These are phyloP conservation scores for Pantherophis alleghaniensis DNA, from an alignment of 2,797 vertebrate genomes.

Conservation along the genomic window DNA sequence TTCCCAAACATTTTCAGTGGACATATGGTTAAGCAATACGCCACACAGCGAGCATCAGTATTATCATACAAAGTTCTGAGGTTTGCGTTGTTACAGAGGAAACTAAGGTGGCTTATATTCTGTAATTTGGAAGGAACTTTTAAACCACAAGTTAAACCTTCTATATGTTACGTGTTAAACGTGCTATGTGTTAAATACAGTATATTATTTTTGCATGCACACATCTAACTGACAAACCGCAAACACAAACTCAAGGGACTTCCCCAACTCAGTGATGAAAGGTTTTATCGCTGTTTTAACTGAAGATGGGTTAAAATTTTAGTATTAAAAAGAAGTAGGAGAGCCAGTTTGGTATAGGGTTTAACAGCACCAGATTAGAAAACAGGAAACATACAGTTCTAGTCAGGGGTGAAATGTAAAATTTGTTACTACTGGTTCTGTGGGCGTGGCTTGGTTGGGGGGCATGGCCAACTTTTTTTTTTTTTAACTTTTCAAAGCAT, in stretches of 20 bases:
- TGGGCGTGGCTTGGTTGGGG: too few relatives aligned
- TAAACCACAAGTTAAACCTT: not conserved
- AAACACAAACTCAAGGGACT: not conserved
- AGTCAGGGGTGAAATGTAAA: too few relatives aligned
- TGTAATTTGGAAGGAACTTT: not conserved
- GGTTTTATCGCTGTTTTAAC: not conserved
- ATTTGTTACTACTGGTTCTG: too few relatives aligned
- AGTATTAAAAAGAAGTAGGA: not conserved
- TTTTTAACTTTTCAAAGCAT: too few relatives aligned
- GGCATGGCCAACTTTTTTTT: too few relatives aligned
- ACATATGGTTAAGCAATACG: not conserved
- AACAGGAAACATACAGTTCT: not conserved
- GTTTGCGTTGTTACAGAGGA: not conserved
- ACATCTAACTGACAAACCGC: not conserved
- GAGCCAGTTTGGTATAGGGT: not conserved
- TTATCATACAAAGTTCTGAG: not conserved
- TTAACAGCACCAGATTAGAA: not conserved
- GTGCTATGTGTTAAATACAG: not conserved
- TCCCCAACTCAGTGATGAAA: not conserved
- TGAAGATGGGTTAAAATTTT: not conserved
- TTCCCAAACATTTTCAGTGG: not conserved
- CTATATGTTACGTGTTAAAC: not conserved
- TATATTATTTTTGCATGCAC: not conserved
- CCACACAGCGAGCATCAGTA: not conserved
- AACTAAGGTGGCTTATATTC: not conserved